These are phyloP conservation scores for Amazona vittata DNA, from an alignment of 2,113 vertebrate genomes.

Conservation along the genomic window DNA sequence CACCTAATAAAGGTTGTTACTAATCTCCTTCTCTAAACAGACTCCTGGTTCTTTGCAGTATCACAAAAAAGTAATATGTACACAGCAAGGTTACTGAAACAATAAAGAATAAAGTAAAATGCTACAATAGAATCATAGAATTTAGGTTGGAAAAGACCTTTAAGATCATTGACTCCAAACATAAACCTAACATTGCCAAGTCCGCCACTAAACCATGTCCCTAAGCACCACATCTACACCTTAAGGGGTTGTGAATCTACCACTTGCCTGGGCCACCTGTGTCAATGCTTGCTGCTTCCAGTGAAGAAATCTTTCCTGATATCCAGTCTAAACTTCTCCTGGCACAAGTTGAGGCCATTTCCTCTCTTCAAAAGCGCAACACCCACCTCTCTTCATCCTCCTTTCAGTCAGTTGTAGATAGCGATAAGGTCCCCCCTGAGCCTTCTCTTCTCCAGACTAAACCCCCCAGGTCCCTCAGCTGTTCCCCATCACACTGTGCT, in stretches of 20 bases:
- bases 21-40: background rate
- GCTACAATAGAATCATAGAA: fast-evolving
- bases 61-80: background rate
- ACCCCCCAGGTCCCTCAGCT: too few relatives aligned
- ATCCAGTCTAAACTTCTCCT: background rate
- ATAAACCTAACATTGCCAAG: background rate
- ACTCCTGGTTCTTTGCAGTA: fast-evolving
- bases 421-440: background rate
- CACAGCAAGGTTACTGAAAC: background rate
- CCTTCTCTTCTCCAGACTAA: background rate
- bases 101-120: background rate
- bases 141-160: background rate
- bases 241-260: background rate
- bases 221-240: background rate
- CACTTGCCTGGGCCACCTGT: background rate
- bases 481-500: background rate
- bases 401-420: background rate
- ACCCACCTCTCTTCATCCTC: too few relatives aligned
- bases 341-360: background rate
- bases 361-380: background rate
- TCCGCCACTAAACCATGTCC: background rate
- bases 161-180: background rate
- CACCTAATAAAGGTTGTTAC: background rate
- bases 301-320: too few relatives aligned
- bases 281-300: background rate